A percentile compares a stretch with the other conserved stretches of the same genome.
Conservation (phyloP, 2,113 vertebrate species). For the Otis tarda region DNA sequence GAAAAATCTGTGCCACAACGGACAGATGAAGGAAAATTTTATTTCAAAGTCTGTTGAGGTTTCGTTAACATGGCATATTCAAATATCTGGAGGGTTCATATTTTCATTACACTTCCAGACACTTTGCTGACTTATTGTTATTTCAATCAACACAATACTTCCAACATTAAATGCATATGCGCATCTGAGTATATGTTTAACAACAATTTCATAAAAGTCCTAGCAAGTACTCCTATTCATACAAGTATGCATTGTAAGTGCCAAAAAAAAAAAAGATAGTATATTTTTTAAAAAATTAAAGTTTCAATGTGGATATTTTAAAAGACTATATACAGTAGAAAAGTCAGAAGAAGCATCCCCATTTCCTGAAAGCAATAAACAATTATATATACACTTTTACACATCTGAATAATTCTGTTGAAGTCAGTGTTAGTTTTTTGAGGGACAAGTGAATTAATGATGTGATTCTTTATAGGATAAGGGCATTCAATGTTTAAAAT, state of each 20-base stretch:
- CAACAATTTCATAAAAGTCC: neutral
- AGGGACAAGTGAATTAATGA: neutral
- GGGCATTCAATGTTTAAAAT: neutral
- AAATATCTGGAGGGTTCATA: neutral
- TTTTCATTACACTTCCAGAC: neutral
- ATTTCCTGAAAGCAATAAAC: neutral
- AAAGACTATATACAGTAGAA: neutral
- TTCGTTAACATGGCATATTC: neutral
- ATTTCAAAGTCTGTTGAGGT: neutral
- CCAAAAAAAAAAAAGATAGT: neutral
- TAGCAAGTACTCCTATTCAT: neutral
- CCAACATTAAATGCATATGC: neutral
- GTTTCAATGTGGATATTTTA: neutral
- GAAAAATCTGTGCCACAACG: neutral
- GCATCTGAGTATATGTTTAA: neutral
- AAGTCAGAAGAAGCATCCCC: neutral
- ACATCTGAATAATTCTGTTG: neutral
- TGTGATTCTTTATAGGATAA: neutral
- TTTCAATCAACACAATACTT: neutral
- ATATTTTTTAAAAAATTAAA: neutral
- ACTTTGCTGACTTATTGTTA: neutral
- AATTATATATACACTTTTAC: neutral
- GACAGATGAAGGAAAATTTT: neutral
- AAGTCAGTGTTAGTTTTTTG: neutral
- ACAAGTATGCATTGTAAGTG: neutral